Conservation (phyloP, 2,797 vertebrate species). For the Kryptolebias ocellatus region DNA sequence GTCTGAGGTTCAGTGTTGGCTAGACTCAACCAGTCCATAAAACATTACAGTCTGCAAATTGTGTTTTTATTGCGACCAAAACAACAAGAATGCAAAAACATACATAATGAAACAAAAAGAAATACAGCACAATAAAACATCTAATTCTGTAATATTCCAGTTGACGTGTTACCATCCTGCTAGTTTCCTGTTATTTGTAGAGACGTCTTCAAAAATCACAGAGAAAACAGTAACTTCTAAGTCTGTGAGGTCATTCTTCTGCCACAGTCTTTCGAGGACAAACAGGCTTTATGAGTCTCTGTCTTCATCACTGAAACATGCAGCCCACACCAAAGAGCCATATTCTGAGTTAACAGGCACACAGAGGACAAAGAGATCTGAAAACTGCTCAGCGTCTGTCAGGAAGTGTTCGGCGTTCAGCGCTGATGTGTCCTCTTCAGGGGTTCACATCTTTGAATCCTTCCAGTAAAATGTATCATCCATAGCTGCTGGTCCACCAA, state of each 20-base stretch:
- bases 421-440: constrained; percentile 30
- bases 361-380: constrained; percentile 30
- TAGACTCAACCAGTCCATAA: not conserved
- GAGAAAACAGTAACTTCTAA: constrained; percentile 50
- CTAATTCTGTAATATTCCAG: not conserved
- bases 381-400: constrained; percentile 38
- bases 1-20: not conserved
- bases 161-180: constrained; percentile 15
- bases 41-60: not conserved
- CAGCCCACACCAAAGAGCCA: constrained; percentile 34
- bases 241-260: constrained; percentile 60
- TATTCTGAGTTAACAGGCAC: constrained; percentile 12
- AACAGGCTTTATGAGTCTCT: constrained; percentile 54
- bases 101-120: not conserved
- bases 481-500: constrained; percentile 29
- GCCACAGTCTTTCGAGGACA: constrained; percentile 38
- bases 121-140: not conserved
- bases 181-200: constrained; percentile 35
- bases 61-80: constrained; percentile 2
- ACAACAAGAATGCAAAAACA: constrained; percentile 1
- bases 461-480: constrained; percentile 43
- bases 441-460: constrained; percentile 41
- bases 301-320: constrained; percentile 57
- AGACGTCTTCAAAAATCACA: constrained; percentile 26
- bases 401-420: not conserved